Percentiles rank a stretch among this genome's conserved stretches.
Conservation (phyloP, 2,113 vertebrate species). For the Poeciliopsis turrubarensis region DNA sequence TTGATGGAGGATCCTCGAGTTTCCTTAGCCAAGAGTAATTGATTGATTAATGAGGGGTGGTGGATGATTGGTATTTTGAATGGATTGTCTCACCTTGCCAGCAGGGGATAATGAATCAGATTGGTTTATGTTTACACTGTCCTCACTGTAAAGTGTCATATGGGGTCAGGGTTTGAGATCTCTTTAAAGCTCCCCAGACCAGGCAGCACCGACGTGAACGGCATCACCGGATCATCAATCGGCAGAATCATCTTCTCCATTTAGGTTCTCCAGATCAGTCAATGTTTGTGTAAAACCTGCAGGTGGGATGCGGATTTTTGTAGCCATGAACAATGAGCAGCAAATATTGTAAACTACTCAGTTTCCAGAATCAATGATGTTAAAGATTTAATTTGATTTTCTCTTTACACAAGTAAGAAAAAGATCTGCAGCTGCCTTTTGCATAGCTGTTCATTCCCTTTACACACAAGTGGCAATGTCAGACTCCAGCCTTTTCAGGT, state of each 20-base stretch:
- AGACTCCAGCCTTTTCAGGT: not conserved
- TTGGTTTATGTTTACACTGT: conserved; percentile 7
- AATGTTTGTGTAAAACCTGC: not conserved
- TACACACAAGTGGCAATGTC: not conserved
- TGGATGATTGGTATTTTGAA: conserved; percentile 33
- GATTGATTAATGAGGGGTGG: conserved; percentile 43
- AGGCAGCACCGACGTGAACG: not conserved
- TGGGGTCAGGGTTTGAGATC: conserved; percentile 29
- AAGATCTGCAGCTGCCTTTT: too few relatives aligned
- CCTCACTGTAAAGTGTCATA: conserved; percentile 18
- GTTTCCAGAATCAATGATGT: too few relatives aligned
- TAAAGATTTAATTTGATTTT: too few relatives aligned
- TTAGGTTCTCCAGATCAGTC: conserved; percentile 12
- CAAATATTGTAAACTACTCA: too few relatives aligned
- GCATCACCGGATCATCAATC: conserved; percentile 1
- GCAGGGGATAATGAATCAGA: conserved; percentile 44
- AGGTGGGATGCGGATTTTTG: not conserved
- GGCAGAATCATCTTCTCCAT: conserved; percentile 18
- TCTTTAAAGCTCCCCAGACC: conserved; percentile 48
- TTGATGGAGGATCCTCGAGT: conserved; percentile 28
- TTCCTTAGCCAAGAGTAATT: conserved; percentile 28
- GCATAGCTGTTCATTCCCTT: not conserved
- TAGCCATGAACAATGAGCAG: not conserved
- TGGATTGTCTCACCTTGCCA: conserved; percentile 41
- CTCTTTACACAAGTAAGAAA: too few relatives aligned